Evolutionary conservation across 2,888 invertebrate genomes (phyloP).

Genomic region (Metopia argyrocephala): DNA sequence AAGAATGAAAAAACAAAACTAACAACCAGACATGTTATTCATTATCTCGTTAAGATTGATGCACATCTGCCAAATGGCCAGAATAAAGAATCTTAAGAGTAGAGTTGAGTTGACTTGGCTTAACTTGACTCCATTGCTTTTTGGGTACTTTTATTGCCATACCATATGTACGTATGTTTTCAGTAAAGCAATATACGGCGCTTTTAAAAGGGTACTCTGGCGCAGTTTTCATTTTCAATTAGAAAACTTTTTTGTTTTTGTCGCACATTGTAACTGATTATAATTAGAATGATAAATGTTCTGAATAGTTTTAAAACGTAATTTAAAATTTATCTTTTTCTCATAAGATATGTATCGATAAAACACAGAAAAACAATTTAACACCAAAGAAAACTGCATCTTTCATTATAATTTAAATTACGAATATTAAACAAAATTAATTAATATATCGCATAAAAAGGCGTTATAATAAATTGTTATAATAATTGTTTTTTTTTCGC

Average conservation of each 20-base stretch:
- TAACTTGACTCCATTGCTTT: conserved; percentile 3
- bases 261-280: background rate
- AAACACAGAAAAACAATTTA: background rate
- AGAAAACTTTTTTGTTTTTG: conserved; percentile 15
- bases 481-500: background rate
- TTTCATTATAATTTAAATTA: background rate
- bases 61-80: conserved; percentile 54
- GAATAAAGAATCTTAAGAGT: background rate
- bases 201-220: conserved; percentile 16
- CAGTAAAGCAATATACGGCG: conserved; percentile 35
- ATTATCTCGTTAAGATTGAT: conserved; percentile 57
- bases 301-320: conserved; percentile 3
- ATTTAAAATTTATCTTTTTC: background rate
- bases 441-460: background rate
- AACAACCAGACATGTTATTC: conserved; percentile 54
- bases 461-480: background rate
- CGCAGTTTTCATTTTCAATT: conserved; percentile 38
- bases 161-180: background rate
- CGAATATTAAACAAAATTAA: background rate
- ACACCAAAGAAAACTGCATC: background rate
- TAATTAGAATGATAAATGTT: conserved; percentile 36
- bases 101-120: background rate
- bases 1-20: background rate
- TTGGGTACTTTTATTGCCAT: background rate
- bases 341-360: background rate